A percentile compares a stretch with the other conserved stretches of the same genome.
Conservation (phyloP, 2,888 invertebrate genomes). For the Pachymerium ferrugineum region DNA sequence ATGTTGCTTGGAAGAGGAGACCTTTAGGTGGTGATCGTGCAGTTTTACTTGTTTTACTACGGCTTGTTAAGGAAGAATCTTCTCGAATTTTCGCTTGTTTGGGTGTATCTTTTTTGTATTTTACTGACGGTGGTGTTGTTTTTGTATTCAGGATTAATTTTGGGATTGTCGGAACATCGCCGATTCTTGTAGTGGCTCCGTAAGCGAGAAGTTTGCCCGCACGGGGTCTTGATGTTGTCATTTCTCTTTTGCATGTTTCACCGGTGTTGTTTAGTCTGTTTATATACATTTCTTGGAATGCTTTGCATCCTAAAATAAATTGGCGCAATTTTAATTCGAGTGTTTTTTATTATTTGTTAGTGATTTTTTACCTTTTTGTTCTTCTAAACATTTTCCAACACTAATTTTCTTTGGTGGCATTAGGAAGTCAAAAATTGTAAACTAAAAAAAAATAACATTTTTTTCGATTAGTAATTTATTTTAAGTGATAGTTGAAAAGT, state of each 20-base stretch:
- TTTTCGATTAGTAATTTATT: no score
- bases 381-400: background rate
- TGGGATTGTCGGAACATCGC: no score
- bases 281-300: background rate
- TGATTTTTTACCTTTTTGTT: conserved; percentile 3
- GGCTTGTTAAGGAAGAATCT: background rate
- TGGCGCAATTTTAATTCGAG: no score
- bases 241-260: background rate
- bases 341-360: no score
- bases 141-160: background rate
- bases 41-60: no score
- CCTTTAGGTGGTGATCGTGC: background rate
- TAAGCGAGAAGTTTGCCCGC: background rate
- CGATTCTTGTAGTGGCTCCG: background rate
- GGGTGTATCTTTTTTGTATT: background rate
- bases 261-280: no score
- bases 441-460: background rate
- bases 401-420: background rate
- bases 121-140: background rate
- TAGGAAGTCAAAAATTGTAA: background rate
- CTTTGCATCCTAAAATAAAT: conserved; percentile 1
- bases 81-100: background rate
- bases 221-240: background rate
- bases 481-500: no score
- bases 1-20: background rate